phyloP scores from a whole-genome alignment of 2,797 vertebrate species.

The Scyliorhinus canicula region DNA sequence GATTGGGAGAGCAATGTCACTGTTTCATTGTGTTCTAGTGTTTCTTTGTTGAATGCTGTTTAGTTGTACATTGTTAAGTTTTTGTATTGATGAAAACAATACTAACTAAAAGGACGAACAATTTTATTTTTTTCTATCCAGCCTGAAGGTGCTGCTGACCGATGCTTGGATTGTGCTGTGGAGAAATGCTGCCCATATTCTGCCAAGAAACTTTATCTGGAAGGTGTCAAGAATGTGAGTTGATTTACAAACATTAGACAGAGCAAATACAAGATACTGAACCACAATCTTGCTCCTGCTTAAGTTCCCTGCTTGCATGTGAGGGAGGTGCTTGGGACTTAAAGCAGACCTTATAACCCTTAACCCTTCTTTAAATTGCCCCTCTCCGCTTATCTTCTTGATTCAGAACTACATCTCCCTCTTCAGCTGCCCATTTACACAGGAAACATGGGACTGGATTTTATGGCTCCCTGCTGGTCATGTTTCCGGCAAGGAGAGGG shows the following conservation, averaged over 20 bases:
- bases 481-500: too few species aligned
- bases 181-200: conserved; percentile 68
- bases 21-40: background rate
- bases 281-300: too few species aligned
- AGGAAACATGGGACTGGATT: background rate
- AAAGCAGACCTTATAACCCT: background rate
- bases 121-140: conserved; percentile 43
- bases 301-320: background rate
- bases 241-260: background rate
- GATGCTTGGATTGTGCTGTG: conserved; percentile 66
- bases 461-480: too few species aligned
- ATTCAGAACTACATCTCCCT: background rate
- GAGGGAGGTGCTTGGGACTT: background rate
- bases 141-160: conserved; percentile 63
- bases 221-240: conserved; percentile 58
- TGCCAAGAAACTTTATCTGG: conserved; percentile 71
- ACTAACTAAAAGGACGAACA: background rate
- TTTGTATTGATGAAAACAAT: background rate
- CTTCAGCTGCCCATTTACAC: background rate
- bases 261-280: background rate
- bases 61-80: background rate
- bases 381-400: background rate
- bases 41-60: background rate
- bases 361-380: background rate
- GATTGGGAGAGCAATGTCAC: background rate